Percentiles rank a stretch among this genome's conserved stretches.
Evolutionary conservation across 2,888 invertebrate genomes (phyloP).

Genomic region (Sceliomorpha sp.): DNA sequence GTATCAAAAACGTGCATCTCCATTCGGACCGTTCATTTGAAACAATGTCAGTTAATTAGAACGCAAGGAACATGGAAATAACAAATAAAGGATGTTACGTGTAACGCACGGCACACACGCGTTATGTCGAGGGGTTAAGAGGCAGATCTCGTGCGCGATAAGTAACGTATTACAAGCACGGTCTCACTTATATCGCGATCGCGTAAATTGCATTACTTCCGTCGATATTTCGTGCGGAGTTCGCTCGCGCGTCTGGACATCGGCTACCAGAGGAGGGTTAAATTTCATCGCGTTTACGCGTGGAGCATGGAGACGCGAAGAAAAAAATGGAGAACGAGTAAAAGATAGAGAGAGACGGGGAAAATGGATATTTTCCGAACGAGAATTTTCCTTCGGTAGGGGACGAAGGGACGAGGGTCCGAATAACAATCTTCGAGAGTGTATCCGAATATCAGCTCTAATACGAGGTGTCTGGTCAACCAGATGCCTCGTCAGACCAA

Average conservation of each 20-base stretch:
- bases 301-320: not conserved
- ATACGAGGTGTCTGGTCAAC: conserved; percentile 65
- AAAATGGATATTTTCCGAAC: too few relatives aligned
- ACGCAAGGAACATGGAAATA: conserved; percentile 32
- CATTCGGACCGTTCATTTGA: conserved; percentile 28
- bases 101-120: conserved; percentile 38
- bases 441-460: conserved; percentile 68
- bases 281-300: conserved; percentile 46
- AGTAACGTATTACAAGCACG: conserved; percentile 24
- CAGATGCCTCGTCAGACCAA: conserved; percentile 63
- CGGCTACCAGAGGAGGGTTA: conserved; percentile 34
- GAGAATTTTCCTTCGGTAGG: conserved; percentile 40
- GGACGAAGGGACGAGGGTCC: conserved; percentile 56
- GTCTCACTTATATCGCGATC: conserved; percentile 43
- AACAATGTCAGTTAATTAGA: conserved; percentile 42
- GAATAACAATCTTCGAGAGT: conserved; percentile 72
- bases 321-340: too few relatives aligned
- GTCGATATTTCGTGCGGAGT: conserved; percentile 42
- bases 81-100: conserved; percentile 49
- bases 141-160: conserved; percentile 51
- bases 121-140: conserved; percentile 40
- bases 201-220: conserved; percentile 54
- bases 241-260: conserved; percentile 41
- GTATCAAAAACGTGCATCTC: not conserved
- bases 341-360: too few relatives aligned